These are phyloP conservation scores for Tamias sibiricus DNA, from an alignment of 2,113 vertebrate species.

Conservation along the genomic window DNA sequence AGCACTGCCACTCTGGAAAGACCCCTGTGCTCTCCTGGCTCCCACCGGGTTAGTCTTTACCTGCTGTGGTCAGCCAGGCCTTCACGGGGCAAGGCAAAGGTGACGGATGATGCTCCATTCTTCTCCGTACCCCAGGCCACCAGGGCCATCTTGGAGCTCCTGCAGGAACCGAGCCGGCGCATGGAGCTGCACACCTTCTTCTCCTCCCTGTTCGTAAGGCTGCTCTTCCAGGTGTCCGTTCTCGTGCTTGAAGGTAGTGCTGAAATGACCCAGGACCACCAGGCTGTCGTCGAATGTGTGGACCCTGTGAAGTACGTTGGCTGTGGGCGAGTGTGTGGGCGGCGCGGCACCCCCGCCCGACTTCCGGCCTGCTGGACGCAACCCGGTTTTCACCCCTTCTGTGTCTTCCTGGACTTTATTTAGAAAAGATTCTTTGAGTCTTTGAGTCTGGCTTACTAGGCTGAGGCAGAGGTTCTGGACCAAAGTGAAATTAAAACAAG, in stretches of 20 bases:
- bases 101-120: rapidly evolving
- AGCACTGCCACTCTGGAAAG: background rate
- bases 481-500: background rate
- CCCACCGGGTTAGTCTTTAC: no score
- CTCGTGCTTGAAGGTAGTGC: background rate
- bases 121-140: constrained; percentile 52
- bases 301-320: constrained; percentile 60
- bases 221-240: constrained; percentile 64
- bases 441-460: background rate
- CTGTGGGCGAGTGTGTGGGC: background rate
- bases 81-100: background rate
- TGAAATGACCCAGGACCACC: rapidly evolving
- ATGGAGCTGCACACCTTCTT: constrained; percentile 62
- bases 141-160: constrained; percentile 60
- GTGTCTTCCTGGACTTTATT: no score
- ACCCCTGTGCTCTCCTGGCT: background rate
- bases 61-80: background rate
- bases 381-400: no score
- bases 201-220: constrained; percentile 18
- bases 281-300: rapidly evolving
- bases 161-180: constrained; percentile 1
- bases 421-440: background rate
- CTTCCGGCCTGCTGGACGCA: background rate
- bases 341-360: rapidly evolving
- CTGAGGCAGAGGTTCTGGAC: background rate